A percentile compares a stretch with the other conserved stretches of the same genome.
phyloP scores from a whole-genome alignment of 2,888 invertebrate species.

The Cerastoderma edule region DNA sequence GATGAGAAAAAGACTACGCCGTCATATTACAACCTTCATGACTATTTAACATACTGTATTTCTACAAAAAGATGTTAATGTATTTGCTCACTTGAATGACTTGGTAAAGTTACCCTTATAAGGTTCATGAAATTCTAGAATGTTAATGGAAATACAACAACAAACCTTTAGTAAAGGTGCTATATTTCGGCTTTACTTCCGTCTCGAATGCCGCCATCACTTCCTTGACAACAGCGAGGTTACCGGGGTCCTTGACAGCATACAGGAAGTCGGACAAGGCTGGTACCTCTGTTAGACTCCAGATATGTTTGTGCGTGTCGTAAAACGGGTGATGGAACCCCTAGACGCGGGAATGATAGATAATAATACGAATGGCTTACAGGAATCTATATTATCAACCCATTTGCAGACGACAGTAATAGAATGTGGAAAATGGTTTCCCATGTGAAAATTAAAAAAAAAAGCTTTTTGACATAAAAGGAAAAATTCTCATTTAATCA shows the following conservation, averaged over 20 bases:
- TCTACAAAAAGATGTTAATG: not conserved
- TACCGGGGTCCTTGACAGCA: constrained; percentile 88
- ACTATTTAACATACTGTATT: not conserved
- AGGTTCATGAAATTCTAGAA: not conserved
- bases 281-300: constrained; percentile 90
- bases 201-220: constrained; percentile 88
- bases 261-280: constrained; percentile 89
- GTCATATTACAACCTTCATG: too few species aligned
- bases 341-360: too few species aligned
- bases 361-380: too few species aligned
- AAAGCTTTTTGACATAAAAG: too few species aligned
- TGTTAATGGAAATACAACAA: too few species aligned
- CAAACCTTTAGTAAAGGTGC: constrained; percentile 87
- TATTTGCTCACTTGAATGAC: not conserved
- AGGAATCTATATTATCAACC: too few species aligned
- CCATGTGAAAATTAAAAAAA: too few species aligned
- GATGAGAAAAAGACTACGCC: too few species aligned
- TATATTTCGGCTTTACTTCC: constrained; percentile 87
- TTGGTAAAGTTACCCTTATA: not conserved
- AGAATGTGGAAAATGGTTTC: too few species aligned
- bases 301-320: constrained; percentile 88
- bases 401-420: too few species aligned
- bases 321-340: constrained; percentile 90
- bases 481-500: too few species aligned
- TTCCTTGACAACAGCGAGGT: constrained; percentile 87